Conservation (phyloP, 2,113 vertebrate genomes). For the Perognathus longimembris region DNA sequence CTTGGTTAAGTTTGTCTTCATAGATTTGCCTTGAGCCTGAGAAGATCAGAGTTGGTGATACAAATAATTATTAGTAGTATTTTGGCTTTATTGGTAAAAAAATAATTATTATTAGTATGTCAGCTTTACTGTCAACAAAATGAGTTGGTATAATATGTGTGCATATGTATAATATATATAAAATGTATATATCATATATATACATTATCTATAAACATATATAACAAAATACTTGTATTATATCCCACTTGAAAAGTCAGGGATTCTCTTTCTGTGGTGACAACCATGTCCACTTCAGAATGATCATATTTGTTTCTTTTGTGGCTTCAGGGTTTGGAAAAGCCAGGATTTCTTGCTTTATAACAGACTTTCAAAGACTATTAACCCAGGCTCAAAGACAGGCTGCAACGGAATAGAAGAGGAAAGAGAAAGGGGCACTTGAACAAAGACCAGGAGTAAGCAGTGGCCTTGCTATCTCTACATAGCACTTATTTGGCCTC, state of each 20-base stretch:
- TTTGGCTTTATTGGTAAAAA: slow-evolving; percentile 85
- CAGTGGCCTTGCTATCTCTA: neutral
- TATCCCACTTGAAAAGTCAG: slow-evolving; percentile 20
- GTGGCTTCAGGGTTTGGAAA: neutral
- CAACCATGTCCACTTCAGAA: slow-evolving; percentile 30
- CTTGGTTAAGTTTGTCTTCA: neutral
- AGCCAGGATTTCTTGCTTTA: slow-evolving; percentile 39
- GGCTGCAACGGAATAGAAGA: neutral
- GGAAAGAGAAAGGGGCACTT: neutral
- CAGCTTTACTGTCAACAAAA: slow-evolving; percentile 83
- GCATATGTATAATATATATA: no score
- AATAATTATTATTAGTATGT: slow-evolving; percentile 85
- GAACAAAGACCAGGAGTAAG: neutral
- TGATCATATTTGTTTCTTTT: slow-evolving; percentile 38
- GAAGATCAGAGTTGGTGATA: slow-evolving; percentile 85
- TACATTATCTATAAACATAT: neutral
- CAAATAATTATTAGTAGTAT: slow-evolving; percentile 85
- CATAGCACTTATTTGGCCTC: neutral
- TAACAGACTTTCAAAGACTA: slow-evolving; percentile 32
- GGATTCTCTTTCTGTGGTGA: neutral
- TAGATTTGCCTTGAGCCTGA: slow-evolving; percentile 68
- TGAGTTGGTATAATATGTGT: slow-evolving; percentile 77
- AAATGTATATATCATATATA: no score
- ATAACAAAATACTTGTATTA: slow-evolving; percentile 62
- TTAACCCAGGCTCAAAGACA: slow-evolving; percentile 45